Evolutionary conservation across 2,888 invertebrate species (phyloP).

Genomic region (Trichogramma dendrolimi): DNA sequence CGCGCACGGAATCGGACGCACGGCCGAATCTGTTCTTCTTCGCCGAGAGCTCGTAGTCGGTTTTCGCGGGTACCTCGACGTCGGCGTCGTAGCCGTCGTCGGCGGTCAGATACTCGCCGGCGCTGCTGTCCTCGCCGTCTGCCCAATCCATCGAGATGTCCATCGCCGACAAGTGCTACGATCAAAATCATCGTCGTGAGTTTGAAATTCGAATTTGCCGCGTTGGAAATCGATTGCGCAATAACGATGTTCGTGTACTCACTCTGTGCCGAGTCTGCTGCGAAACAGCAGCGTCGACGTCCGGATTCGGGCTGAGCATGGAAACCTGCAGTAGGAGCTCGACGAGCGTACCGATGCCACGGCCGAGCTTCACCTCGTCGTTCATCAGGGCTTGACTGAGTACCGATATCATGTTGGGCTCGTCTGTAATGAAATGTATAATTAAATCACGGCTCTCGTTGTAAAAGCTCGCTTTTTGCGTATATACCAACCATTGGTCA

Average conservation of each 20-base stretch:
- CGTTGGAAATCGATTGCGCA: neutral
- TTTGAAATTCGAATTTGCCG: neutral
- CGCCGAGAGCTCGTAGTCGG: constrained; percentile 33
- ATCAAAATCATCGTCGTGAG: neutral
- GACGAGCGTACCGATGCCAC: constrained; percentile 51
- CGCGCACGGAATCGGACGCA: constrained; percentile 42
- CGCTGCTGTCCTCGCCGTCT: constrained; percentile 42
- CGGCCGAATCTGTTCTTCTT: constrained; percentile 32
- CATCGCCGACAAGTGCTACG: constrained; percentile 44
- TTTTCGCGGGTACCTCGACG: constrained; percentile 54
- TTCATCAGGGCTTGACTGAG: constrained; percentile 41
- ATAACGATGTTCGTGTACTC: constrained; percentile 18
- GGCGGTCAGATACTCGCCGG: constrained; percentile 52
- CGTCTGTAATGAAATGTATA: too few relatives aligned
- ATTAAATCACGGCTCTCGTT: too few relatives aligned
- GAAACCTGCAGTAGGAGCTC: constrained; percentile 59
- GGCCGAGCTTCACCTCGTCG: constrained; percentile 40
- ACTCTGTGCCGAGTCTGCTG: constrained; percentile 57
- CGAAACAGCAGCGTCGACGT: constrained; percentile 57
- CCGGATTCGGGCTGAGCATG: constrained; percentile 54
- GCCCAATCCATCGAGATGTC: constrained; percentile 43
- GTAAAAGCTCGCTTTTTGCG: too few relatives aligned
- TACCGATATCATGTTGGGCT: constrained; percentile 30
- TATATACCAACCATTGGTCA: too few relatives aligned
- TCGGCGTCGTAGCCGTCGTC: constrained; percentile 68